Evolutionary conservation across 2,888 invertebrate genomes (phyloP).

Genomic region (Caenorhabditis uteleia): DNA sequence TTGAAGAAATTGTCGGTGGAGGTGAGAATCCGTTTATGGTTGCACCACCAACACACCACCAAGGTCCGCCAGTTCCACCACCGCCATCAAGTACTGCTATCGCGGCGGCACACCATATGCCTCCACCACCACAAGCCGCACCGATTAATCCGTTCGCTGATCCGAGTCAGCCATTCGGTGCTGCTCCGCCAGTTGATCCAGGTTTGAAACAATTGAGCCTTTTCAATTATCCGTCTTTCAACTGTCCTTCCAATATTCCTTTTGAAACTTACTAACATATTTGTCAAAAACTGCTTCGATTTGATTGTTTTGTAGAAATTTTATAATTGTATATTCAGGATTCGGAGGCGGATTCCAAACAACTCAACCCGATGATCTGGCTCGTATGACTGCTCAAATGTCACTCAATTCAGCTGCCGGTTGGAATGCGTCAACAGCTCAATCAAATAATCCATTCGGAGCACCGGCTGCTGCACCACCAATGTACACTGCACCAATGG

Average conservation of each 20-base stretch:
- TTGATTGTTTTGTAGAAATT: neutral
- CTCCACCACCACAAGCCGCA: conserved; percentile 23
- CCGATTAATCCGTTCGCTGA: conserved; percentile 59
- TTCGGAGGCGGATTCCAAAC: conserved; percentile 16
- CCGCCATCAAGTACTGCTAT: conserved; percentile 29
- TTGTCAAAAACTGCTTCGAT: no score
- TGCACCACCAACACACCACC: conserved; percentile 10
- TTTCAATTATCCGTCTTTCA: no score
- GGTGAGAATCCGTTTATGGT: conserved; percentile 50
- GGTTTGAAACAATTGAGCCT: no score
- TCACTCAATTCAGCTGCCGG: conserved; percentile 18
- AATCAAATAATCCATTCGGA: conserved; percentile 37
- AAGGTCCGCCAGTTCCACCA: conserved; percentile 37
- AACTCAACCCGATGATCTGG: conserved; percentile 26
- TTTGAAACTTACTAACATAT: no score
- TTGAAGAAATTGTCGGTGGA: conserved; percentile 30
- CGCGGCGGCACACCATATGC: conserved; percentile 19
- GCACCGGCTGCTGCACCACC: conserved; percentile 22
- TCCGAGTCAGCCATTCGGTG: conserved; percentile 2
- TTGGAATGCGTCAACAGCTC: conserved; percentile 20
- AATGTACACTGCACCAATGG: conserved; percentile 37
- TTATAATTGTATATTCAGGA: conserved; percentile 7
- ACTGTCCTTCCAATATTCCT: no score
- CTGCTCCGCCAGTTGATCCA: neutral
- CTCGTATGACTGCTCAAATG: conserved; percentile 39